Evolutionary conservation across 2,888 invertebrate genomes (phyloP).

Genomic region (Ophonus ardosiacus): DNA sequence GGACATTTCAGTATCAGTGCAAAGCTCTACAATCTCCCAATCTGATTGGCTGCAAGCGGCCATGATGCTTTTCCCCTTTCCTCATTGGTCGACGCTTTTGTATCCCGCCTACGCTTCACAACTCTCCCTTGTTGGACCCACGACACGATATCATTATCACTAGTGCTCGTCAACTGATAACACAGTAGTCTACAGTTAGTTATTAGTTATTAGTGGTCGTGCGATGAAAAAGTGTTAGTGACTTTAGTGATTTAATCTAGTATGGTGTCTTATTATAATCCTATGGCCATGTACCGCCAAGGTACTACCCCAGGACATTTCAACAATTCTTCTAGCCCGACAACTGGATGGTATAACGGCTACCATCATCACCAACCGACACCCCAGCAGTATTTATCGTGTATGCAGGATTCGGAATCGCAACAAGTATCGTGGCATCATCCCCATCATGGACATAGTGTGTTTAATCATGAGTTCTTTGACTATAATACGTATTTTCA

Average conservation of each 20-base stretch:
- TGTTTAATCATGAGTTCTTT: constrained; percentile 76
- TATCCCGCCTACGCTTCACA: constrained; percentile 31
- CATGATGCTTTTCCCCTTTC: constrained; percentile 28
- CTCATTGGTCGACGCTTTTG: constrained; percentile 13
- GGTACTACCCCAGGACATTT: constrained; percentile 79
- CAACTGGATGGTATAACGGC: constrained; percentile 70
- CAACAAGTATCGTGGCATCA: constrained; percentile 76
- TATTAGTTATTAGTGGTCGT: not conserved
- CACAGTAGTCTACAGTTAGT: constrained; percentile 1
- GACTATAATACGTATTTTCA: constrained; percentile 75
- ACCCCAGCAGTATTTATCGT: constrained; percentile 70
- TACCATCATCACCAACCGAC: constrained; percentile 77
- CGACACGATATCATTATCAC: constrained; percentile 50
- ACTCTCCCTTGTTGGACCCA: constrained; percentile 11
- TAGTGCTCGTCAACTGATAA: constrained; percentile 42
- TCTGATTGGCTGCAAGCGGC: constrained; percentile 55
- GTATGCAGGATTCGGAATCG: constrained; percentile 74
- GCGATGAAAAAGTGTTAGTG: constrained; percentile 27
- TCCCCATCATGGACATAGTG: constrained; percentile 74
- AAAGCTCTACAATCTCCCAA: constrained; percentile 5
- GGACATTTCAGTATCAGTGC: constrained; percentile 50
- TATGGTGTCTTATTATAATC: constrained; percentile 87
- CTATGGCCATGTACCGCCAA: constrained; percentile 83
- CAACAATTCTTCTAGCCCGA: constrained; percentile 74
- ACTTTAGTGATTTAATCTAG: constrained; percentile 62